phyloP scores from a whole-genome alignment of 2,797 vertebrate species.

The Epinephelus malabaricus region DNA sequence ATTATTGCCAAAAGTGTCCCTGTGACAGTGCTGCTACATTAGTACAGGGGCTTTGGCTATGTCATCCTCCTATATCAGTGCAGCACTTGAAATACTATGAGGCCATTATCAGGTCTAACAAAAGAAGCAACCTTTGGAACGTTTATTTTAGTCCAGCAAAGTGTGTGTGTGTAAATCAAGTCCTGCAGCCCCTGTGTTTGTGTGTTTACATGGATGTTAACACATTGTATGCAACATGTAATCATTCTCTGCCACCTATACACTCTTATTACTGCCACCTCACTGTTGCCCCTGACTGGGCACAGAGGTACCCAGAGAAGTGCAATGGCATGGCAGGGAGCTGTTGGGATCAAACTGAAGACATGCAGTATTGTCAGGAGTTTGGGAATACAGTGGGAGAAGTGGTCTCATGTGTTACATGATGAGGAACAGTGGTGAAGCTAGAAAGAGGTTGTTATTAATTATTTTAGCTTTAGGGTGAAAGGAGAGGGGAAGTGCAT shows the following conservation, averaged over 20 bases:
- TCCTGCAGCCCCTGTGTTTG: background rate
- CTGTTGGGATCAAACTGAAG: background rate
- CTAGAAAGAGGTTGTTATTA: background rate
- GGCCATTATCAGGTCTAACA: background rate
- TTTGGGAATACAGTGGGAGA: background rate
- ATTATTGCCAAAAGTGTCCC: background rate
- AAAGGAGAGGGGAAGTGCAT: background rate
- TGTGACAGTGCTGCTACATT: background rate
- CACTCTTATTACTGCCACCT: background rate
- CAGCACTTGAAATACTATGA: background rate
- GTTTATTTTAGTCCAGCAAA: background rate
- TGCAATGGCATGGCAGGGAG: background rate
- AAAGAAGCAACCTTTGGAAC: background rate
- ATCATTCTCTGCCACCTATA: background rate
- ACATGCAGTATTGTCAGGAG: background rate
- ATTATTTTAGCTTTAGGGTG: background rate
- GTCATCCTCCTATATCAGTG: slow-evolving; percentile 14
- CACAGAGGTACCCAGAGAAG: background rate
- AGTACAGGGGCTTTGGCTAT: background rate
- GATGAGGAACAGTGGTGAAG: background rate
- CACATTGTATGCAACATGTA: background rate
- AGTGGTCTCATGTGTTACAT: background rate
- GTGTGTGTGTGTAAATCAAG: background rate
- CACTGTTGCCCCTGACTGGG: background rate
- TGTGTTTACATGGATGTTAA: background rate